Conservation (phyloP, 2,888 invertebrate species). For the Argyresthia albistria region DNA sequence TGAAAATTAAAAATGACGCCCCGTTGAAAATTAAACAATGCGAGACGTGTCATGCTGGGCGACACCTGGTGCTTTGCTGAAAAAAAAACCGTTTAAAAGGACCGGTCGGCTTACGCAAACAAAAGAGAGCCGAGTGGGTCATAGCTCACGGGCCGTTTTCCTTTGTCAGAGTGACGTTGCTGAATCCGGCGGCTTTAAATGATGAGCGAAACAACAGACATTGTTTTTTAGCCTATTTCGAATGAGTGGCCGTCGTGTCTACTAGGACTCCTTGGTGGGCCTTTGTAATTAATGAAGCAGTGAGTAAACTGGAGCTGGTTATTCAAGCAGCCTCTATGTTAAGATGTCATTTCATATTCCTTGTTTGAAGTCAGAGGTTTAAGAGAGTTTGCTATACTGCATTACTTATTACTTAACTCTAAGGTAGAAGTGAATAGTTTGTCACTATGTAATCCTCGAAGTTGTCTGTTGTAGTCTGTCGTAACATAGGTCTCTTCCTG, state of each 20-base stretch:
- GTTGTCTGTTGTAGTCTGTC: too few species aligned
- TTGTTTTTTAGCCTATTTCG: neutral
- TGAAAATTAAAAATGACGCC: slow-evolving; percentile 30
- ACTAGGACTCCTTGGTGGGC: too few species aligned
- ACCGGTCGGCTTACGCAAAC: slow-evolving; percentile 50
- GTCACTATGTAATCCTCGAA: too few species aligned
- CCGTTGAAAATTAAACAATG: slow-evolving; percentile 32
- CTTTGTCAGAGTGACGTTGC: slow-evolving; percentile 54
- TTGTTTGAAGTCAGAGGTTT: too few species aligned
- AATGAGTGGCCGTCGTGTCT: neutral
- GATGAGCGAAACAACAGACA: slow-evolving; percentile 3
- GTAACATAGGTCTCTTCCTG: too few species aligned
- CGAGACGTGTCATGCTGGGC: slow-evolving; percentile 31
- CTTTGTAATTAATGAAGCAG: too few species aligned
- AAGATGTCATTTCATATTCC: too few species aligned
- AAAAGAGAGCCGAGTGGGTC: slow-evolving; percentile 58
- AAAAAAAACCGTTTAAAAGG: slow-evolving; percentile 38
- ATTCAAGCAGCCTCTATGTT: too few species aligned
- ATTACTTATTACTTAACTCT: too few species aligned
- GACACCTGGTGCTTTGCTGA: slow-evolving; percentile 36
- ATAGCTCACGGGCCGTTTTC: slow-evolving; percentile 53
- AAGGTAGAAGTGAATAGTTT: too few species aligned
- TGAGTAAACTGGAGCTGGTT: too few species aligned
- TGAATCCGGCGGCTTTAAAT: slow-evolving; percentile 31
- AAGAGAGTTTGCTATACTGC: too few species aligned